Conservation (phyloP, 2,113 vertebrate species). For the Apaloderma vittatum region DNA sequence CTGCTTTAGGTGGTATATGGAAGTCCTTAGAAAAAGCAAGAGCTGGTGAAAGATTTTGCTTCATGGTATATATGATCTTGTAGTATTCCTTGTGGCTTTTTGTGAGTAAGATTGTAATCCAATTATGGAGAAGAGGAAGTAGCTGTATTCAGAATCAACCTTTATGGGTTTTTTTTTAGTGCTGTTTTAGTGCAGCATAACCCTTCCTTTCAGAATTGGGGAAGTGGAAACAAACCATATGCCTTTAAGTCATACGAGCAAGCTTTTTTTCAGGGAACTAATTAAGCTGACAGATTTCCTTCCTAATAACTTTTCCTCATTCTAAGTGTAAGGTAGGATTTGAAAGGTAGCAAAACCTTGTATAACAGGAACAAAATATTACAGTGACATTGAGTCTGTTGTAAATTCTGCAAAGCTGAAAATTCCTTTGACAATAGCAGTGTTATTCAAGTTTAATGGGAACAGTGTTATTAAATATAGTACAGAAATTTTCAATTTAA, state of each 20-base stretch:
- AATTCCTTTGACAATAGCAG: neutral
- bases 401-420: neutral
- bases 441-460: neutral
- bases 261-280: neutral
- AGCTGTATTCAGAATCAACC: neutral
- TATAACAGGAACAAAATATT: neutral
- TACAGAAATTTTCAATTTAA: neutral
- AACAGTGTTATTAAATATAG: neutral
- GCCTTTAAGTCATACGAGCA: rapidly evolving
- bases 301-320: neutral
- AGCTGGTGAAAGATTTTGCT: neutral
- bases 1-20: neutral
- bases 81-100: neutral
- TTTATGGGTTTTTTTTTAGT: neutral
- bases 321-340: neutral
- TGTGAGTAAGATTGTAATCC: neutral
- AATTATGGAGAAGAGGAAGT: neutral
- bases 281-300: neutral
- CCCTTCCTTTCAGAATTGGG: neutral
- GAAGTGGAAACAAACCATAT: neutral
- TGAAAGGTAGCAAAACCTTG: neutral
- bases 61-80: neutral
- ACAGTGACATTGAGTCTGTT: rapidly evolving
- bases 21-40: neutral
- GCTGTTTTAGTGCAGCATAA: neutral